phyloP scores from a whole-genome alignment of 1,140 invertebrate species.

The Spodoptera frugiperda region DNA sequence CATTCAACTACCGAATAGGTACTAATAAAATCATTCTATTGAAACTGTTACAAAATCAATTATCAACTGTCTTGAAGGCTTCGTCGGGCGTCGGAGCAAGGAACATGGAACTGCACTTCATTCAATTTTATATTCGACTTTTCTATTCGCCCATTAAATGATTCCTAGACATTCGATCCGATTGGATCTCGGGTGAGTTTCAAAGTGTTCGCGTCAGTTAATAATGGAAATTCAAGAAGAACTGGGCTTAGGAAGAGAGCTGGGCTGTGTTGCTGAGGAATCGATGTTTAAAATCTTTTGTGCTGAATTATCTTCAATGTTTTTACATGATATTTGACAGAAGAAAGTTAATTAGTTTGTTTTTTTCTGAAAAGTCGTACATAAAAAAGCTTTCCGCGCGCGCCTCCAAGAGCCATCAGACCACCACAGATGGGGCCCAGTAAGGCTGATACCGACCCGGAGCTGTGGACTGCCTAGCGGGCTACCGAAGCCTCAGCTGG shows the following conservation, averaged over 20 bases:
- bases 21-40: slow-evolving; percentile 51
- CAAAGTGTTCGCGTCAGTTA: slow-evolving; percentile 23
- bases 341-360: too few relatives aligned
- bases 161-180: slow-evolving; percentile 47
- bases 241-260: background rate
- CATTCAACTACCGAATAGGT: slow-evolving; percentile 43
- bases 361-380: too few relatives aligned
- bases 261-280: background rate
- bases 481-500: too few relatives aligned
- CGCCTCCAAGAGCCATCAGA: too few relatives aligned
- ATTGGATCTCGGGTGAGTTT: slow-evolving; percentile 16
- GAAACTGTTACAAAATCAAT: slow-evolving; percentile 54
- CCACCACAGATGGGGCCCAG: too few relatives aligned
- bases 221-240: slow-evolving; percentile 20
- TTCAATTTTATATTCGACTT: slow-evolving; percentile 53
- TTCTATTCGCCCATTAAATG: slow-evolving; percentile 49
- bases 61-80: slow-evolving; percentile 48
- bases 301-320: background rate
- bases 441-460: too few relatives aligned
- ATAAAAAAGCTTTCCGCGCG: too few relatives aligned
- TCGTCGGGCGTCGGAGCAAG: background rate
- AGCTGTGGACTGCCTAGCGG: too few relatives aligned
- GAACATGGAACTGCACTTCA: slow-evolving; percentile 58
- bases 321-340: background rate
- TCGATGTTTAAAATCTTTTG: background rate